A percentile compares a stretch with the other conserved stretches of the same genome.
Evolutionary conservation across 2,888 invertebrate genomes (phyloP).

Genomic region (Erebia epiphron): DNA sequence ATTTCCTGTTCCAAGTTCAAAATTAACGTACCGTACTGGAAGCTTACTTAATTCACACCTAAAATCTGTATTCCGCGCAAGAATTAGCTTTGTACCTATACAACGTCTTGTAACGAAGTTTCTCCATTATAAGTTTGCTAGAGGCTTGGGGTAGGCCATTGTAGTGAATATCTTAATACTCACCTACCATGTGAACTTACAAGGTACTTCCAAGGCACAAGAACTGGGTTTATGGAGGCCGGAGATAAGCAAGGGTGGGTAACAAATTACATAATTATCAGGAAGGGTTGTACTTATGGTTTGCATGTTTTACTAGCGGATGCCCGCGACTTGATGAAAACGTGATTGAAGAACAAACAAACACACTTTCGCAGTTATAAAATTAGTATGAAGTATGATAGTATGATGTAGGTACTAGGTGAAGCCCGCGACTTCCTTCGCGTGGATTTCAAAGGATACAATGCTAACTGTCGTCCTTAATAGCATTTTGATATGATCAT

Average conservation of each 20-base stretch:
- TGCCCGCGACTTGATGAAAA: no score
- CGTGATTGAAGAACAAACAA: no score
- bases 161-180: slow-evolving; percentile 1
- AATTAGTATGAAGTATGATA: no score
- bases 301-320: no score
- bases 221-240: background rate
- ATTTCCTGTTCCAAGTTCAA: slow-evolving; percentile 9
- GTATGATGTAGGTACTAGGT: no score
- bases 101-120: slow-evolving; percentile 24
- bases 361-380: no score
- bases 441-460: no score
- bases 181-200: background rate
- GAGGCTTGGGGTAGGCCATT: slow-evolving; percentile 13
- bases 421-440: no score
- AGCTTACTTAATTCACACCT: slow-evolving; percentile 11
- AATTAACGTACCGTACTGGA: slow-evolving; percentile 3
- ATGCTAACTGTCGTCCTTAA: no score
- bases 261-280: background rate
- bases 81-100: slow-evolving; percentile 14
- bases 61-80: slow-evolving; percentile 8
- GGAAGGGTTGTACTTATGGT: background rate
- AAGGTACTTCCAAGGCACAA: background rate
- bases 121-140: slow-evolving; percentile 27
- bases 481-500: no score
- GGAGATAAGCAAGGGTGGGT: slow-evolving; percentile 3